Percentiles rank a stretch among this genome's conserved stretches.
phyloP scores from a whole-genome alignment of 30 jellyfish, hydroid and myxozoan species.

The Turritopsis dohrnii region DNA sequence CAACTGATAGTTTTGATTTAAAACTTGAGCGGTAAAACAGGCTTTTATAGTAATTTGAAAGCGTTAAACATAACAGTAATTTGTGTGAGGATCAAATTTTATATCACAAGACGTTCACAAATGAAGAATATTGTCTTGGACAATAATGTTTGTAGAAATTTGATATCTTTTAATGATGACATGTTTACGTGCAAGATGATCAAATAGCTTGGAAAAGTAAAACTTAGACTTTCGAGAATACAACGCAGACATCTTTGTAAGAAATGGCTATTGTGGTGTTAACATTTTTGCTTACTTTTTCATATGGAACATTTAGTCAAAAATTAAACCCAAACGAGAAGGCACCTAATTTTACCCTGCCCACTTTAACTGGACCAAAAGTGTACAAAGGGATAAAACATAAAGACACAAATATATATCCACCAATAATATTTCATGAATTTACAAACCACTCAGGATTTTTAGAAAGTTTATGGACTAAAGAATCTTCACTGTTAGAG shows the following conservation, averaged over 20 bases:
- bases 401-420: slow-evolving; percentile 52
- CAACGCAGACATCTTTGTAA: background rate
- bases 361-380: slow-evolving; percentile 70
- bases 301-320: background rate
- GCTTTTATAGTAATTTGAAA: background rate
- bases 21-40: background rate
- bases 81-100: background rate
- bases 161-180: background rate
- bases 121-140: background rate
- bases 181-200: background rate
- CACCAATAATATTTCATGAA: slow-evolving; percentile 94
- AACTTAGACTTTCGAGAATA: background rate
- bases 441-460: slow-evolving; percentile 80
- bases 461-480: slow-evolving; percentile 86
- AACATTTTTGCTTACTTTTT: background rate
- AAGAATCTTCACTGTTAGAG: slow-evolving; percentile 67
- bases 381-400: slow-evolving; percentile 72
- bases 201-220: background rate
- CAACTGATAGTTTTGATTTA: background rate
- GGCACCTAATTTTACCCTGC: slow-evolving; percentile 86
- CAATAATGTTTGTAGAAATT: background rate
- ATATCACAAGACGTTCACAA: background rate
- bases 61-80: background rate
- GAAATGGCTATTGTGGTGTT: background rate
- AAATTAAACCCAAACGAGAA: slow-evolving; percentile 70